phyloP scores from a whole-genome alignment of 1,140 invertebrate genomes.

The Trachymyrmex cornetzi region DNA sequence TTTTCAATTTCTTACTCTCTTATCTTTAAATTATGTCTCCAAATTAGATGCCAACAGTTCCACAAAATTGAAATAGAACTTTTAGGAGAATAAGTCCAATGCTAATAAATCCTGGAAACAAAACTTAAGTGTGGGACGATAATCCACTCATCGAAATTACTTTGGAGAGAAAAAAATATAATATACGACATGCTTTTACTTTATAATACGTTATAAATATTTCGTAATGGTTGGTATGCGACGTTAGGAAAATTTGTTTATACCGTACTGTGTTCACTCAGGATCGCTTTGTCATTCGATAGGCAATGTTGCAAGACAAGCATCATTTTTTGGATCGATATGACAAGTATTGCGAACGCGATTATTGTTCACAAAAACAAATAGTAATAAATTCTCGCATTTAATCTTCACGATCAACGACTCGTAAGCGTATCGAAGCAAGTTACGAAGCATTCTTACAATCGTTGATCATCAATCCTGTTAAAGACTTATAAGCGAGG shows the following conservation, averaged over 20 bases:
- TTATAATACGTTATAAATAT: not conserved
- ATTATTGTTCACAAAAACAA: too few relatives aligned
- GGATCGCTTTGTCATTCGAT: too few relatives aligned
- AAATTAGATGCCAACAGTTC: not conserved
- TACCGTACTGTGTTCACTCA: too few relatives aligned
- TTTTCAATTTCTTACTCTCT: not conserved
- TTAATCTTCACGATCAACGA: too few relatives aligned
- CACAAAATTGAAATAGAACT: not conserved
- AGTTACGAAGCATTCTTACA: not conserved
- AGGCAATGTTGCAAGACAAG: not conserved
- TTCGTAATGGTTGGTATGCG: not conserved
- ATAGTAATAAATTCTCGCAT: not conserved
- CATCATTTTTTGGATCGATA: not conserved
- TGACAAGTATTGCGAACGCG: not conserved
- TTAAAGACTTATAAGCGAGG: not conserved
- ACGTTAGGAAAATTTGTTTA: too few relatives aligned
- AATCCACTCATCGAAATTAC: not conserved
- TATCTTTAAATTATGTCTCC: not conserved
- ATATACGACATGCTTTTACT: not conserved
- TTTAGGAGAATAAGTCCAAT: conserved; percentile 13
- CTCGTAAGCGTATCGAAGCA: not conserved
- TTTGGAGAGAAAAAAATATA: not conserved
- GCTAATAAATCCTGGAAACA: not conserved
- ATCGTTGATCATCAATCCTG: not conserved
- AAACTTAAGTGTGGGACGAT: not conserved